Conservation (phyloP, 2,113 vertebrate species). For the Castor canadensis region DNA sequence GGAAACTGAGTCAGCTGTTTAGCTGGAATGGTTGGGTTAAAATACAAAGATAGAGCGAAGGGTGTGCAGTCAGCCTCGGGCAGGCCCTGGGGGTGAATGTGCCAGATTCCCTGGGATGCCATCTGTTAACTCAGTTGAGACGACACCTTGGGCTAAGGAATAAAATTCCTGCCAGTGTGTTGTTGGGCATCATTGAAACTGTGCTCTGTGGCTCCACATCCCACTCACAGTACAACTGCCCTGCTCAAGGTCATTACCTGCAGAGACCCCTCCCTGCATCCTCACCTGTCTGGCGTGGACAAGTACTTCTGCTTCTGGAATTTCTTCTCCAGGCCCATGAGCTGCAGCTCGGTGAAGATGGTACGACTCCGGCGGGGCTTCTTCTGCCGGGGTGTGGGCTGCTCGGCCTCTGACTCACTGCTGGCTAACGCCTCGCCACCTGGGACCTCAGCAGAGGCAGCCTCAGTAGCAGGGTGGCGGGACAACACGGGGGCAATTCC, state of each 20-base stretch:
- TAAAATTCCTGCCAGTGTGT: not conserved
- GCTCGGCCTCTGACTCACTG: constrained; percentile 96
- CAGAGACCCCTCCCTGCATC: rapidly evolving
- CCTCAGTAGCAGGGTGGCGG: constrained; percentile 79
- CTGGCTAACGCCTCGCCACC: constrained; percentile 88
- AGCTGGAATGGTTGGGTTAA: not conserved
- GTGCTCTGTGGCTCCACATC: rapidly evolving
- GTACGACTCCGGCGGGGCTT: constrained; percentile 96
- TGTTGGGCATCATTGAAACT: not conserved
- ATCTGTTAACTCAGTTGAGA: not conserved
- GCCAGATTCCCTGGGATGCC: rapidly evolving
- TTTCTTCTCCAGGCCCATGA: constrained; percentile 99
- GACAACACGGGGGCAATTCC: constrained; percentile 68
- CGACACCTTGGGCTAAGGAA: not conserved
- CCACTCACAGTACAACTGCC: rapidly evolving
- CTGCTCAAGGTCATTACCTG: not conserved
- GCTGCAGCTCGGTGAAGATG: constrained; percentile 98
- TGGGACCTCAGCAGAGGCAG: constrained; percentile 75
- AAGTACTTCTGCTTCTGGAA: constrained; percentile 99
- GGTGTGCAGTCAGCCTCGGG: not conserved
- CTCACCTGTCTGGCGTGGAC: constrained; percentile 97
- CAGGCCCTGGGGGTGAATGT: not conserved
- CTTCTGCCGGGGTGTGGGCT: constrained; percentile 88
- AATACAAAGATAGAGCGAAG: not conserved
- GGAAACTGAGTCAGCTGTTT: not conserved